A percentile compares a stretch with the other conserved stretches of the same genome.
Evolutionary conservation across 2,888 invertebrate genomes (phyloP).

Genomic region (Tipula lateralis): DNA sequence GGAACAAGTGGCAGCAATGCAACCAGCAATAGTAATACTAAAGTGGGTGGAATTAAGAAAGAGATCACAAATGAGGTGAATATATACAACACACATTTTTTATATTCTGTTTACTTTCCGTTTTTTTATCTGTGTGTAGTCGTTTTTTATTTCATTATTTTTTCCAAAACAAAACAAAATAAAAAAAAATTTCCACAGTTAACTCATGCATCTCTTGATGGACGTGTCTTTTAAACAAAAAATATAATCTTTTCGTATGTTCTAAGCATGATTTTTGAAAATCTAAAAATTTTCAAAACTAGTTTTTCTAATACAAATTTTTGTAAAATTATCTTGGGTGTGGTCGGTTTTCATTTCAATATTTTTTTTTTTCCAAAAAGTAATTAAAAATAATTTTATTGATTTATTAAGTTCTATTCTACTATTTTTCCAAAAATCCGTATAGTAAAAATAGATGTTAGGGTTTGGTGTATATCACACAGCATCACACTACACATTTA

Average conservation of each 20-base stretch:
- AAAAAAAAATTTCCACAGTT: constrained; percentile 24
- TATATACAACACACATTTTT: background rate
- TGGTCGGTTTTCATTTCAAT: background rate
- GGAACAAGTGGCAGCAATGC: constrained; percentile 20
- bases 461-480: constrained; percentile 11
- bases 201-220: constrained; percentile 19
- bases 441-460: constrained; percentile 1
- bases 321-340: constrained; percentile 3
- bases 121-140: constrained; percentile 5
- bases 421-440: background rate
- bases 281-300: background rate
- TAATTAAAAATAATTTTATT: constrained; percentile 24
- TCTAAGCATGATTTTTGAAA: background rate
- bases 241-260: background rate
- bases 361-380: constrained; percentile 9
- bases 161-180: constrained; percentile 5
- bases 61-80: constrained; percentile 29
- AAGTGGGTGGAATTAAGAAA: constrained; percentile 29
- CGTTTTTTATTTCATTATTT: constrained; percentile 24
- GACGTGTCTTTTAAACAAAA: background rate
- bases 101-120: constrained; percentile 1
- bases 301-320: background rate
- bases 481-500: constrained; percentile 19
- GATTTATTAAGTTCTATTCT: constrained; percentile 24
- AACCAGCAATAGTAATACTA: constrained; percentile 9